Evolutionary conservation across 2,888 invertebrate genomes (phyloP).

Genomic region (Limnephilus marmoratus): DNA sequence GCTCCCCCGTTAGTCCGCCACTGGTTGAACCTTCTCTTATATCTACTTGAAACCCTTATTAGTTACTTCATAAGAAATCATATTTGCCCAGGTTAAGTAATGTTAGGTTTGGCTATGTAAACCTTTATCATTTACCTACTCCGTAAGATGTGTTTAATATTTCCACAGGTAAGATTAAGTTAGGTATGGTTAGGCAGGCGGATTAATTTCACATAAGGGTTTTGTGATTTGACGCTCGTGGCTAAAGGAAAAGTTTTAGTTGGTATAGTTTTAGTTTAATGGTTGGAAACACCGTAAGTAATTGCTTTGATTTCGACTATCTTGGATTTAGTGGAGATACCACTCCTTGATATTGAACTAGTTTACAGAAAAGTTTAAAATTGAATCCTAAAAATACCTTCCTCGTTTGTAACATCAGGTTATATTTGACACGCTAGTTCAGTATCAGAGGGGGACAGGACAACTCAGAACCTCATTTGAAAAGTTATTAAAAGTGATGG

Average conservation of each 20-base stretch:
- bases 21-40: background rate
- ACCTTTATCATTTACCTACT: background rate
- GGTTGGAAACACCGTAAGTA: background rate
- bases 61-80: background rate
- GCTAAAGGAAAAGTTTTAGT: background rate
- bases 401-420: no score
- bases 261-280: background rate
- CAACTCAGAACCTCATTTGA: no score
- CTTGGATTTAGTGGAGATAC: background rate
- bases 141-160: background rate
- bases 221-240: background rate
- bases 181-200: background rate
- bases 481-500: no score
- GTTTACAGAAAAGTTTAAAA: background rate
- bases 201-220: background rate
- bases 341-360: background rate
- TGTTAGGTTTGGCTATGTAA: background rate
- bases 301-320: background rate
- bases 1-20: no score
- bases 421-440: no score
- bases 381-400: no score
- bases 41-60: background rate
- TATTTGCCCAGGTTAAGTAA: background rate
- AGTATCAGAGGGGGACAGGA: no score
- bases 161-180: background rate